Evolutionary conservation across 2,797 vertebrate species (phyloP).

Genomic region (Anas capensis): DNA sequence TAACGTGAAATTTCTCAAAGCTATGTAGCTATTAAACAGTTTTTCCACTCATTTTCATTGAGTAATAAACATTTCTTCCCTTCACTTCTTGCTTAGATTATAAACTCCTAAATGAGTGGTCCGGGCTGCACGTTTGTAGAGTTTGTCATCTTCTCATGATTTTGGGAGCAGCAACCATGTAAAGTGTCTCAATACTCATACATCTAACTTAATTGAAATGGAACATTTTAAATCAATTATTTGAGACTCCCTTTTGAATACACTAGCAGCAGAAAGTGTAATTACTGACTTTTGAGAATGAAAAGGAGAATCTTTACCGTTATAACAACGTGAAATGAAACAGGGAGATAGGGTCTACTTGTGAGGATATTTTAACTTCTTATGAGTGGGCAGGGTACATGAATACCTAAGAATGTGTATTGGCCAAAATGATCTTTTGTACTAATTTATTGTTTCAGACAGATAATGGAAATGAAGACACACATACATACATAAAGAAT

Average conservation of each 20-base stretch:
- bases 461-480: neutral
- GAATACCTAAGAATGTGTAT: neutral
- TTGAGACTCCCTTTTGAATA: neutral
- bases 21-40: neutral
- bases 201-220: neutral
- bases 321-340: neutral
- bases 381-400: neutral
- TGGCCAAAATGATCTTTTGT: neutral
- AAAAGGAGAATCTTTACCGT: neutral
- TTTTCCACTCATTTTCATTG: neutral
- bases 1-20: neutral
- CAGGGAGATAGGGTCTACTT: neutral
- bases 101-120: neutral
- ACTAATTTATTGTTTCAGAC: neutral
- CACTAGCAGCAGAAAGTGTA: neutral
- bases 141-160: neutral
- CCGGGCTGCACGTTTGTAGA: neutral
- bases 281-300: neutral
- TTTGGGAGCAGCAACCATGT: neutral
- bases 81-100: neutral
- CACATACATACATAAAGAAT: neutral
- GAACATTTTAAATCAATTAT: accelerated
- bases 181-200: neutral
- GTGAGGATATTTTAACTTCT: neutral
- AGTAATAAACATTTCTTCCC: neutral